Evolutionary conservation across 2,888 invertebrate species (phyloP).

Genomic region (Xanthia icteritia): DNA sequence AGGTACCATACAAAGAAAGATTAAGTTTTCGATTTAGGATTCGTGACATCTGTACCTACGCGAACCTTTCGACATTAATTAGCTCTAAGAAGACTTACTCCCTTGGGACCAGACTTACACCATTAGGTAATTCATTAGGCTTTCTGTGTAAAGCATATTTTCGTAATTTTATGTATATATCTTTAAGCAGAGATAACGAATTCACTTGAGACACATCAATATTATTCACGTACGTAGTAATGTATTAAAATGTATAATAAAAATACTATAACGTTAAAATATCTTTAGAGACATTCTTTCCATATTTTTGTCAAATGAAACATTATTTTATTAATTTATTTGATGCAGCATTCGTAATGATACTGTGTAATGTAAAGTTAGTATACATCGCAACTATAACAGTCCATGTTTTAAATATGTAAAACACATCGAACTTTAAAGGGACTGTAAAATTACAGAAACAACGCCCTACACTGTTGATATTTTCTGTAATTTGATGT

Average conservation of each 20-base stretch:
- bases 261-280: background rate
- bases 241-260: background rate
- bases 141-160: background rate
- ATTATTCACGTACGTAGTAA: background rate
- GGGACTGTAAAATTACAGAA: background rate
- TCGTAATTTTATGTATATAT: background rate
- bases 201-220: conserved; percentile 30
- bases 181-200: background rate
- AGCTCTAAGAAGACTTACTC: conserved; percentile 19
- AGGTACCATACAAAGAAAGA: background rate
- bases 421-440: background rate
- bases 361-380: background rate
- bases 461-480: background rate
- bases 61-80: conserved; percentile 20
- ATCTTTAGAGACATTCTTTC: background rate
- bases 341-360: background rate
- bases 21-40: background rate
- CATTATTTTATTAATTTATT: background rate
- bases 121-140: background rate
- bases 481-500: background rate
- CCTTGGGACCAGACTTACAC: too few species aligned
- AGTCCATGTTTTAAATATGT: background rate
- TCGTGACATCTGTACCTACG: background rate
- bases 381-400: background rate
- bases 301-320: background rate